These are phyloP conservation scores for Molossus molossus DNA, from an alignment of 2,797 vertebrate genomes.

Conservation along the genomic window DNA sequence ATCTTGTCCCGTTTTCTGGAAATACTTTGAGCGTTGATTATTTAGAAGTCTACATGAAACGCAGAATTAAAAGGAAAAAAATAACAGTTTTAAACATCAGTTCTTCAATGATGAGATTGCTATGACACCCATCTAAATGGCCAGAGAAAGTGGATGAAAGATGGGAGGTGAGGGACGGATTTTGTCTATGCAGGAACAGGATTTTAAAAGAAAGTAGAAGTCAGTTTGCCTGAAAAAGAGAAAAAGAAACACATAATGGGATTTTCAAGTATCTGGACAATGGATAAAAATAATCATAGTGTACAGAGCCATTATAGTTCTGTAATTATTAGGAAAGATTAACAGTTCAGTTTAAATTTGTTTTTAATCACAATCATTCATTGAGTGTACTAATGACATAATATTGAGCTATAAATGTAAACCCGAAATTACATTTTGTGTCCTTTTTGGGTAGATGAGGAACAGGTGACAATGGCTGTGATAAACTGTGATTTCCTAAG, in stretches of 20 bases:
- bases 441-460: constrained; percentile 13
- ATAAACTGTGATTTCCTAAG: constrained; percentile 43
- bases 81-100: not conserved
- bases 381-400: not conserved
- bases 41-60: constrained; percentile 35
- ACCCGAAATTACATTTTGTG: not conserved
- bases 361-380: constrained; percentile 62
- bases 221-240: not conserved
- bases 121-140: not conserved
- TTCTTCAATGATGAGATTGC: not conserved
- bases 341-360: constrained; percentile 39
- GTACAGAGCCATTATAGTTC: constrained; percentile 6
- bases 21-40: constrained; percentile 15
- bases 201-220: not conserved
- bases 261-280: constrained; percentile 42
- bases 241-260: not conserved
- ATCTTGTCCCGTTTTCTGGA: not conserved
- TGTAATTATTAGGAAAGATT: constrained; percentile 51
- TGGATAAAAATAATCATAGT: constrained; percentile 47
- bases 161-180: fast-evolving
- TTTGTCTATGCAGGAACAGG: not conserved
- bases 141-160: not conserved
- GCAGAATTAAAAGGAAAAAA: not conserved
- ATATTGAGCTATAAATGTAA: constrained; percentile 16
- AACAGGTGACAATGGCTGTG: not conserved